phyloP scores from a whole-genome alignment of 2,113 vertebrate species.

The Peromyscus polionotus region DNA sequence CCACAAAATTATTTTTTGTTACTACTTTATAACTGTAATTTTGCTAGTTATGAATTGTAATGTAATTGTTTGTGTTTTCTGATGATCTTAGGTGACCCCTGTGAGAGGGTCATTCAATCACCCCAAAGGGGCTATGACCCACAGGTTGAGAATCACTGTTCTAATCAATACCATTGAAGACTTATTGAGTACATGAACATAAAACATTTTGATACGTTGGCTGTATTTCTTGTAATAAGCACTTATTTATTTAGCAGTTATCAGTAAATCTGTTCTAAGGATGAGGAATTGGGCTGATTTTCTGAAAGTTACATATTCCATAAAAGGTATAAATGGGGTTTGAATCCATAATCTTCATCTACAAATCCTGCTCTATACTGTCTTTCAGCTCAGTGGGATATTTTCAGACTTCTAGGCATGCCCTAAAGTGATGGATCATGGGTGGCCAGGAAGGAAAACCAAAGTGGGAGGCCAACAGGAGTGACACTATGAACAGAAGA shows the following conservation, averaged over 20 bases:
- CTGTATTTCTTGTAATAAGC: neutral
- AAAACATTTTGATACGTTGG: neutral
- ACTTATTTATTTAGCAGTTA: neutral
- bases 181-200: neutral
- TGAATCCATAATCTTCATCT: conserved; percentile 8
- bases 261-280: conserved; percentile 18
- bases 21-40: neutral
- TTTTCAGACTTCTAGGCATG: neutral
- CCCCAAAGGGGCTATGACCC: neutral
- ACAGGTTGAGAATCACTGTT: neutral
- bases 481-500: conserved; percentile 5
- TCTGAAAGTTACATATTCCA: conserved; percentile 9
- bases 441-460: neutral
- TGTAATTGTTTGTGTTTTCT: neutral
- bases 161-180: conserved; percentile 6
- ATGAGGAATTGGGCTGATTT: conserved; percentile 16
- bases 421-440: conserved; percentile 18
- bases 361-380: neutral
- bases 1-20: too few relatives aligned
- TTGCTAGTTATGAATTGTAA: neutral
- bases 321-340: neutral
- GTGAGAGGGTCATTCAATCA: neutral
- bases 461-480: neutral
- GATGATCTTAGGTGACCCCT: neutral
- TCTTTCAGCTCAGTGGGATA: neutral